Evolutionary conservation across 2,888 invertebrate species (phyloP).

Genomic region (Allygus modestus): DNA sequence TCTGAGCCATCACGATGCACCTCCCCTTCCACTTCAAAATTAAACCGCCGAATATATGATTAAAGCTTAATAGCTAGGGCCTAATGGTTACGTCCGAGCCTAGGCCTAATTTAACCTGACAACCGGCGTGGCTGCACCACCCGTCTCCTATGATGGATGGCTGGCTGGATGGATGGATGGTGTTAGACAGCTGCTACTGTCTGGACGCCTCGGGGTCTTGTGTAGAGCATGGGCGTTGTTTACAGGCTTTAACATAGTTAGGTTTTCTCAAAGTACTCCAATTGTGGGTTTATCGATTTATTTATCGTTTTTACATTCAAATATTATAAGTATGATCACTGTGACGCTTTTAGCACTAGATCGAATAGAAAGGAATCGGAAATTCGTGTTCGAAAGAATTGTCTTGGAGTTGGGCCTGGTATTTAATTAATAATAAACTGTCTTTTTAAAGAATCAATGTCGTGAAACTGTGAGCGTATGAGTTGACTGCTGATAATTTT

Average conservation of each 20-base stretch:
- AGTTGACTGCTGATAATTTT: too few species aligned
- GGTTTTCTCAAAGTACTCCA: too few species aligned
- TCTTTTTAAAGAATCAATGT: too few species aligned
- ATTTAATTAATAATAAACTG: too few species aligned
- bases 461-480: too few species aligned
- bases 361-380: too few species aligned
- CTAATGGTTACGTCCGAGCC: slow-evolving; percentile 51
- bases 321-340: too few species aligned
- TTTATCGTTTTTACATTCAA: too few species aligned
- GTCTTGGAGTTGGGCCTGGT: too few species aligned
- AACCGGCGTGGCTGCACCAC: background rate
- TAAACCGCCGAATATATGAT: slow-evolving; percentile 38
- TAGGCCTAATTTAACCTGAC: slow-evolving; percentile 49
- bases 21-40: slow-evolving; percentile 1
- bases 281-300: too few species aligned
- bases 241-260: background rate
- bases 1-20: background rate
- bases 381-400: too few species aligned
- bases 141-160: slow-evolving; percentile 28
- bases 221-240: background rate
- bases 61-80: slow-evolving; percentile 39
- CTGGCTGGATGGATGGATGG: slow-evolving; percentile 18
- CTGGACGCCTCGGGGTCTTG: background rate
- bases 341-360: too few species aligned
- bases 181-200: slow-evolving; percentile 33